Percentiles rank a stretch among this genome's conserved stretches.
Conservation (phyloP, 1,140 invertebrate genomes). For the Cotesia typhae region DNA sequence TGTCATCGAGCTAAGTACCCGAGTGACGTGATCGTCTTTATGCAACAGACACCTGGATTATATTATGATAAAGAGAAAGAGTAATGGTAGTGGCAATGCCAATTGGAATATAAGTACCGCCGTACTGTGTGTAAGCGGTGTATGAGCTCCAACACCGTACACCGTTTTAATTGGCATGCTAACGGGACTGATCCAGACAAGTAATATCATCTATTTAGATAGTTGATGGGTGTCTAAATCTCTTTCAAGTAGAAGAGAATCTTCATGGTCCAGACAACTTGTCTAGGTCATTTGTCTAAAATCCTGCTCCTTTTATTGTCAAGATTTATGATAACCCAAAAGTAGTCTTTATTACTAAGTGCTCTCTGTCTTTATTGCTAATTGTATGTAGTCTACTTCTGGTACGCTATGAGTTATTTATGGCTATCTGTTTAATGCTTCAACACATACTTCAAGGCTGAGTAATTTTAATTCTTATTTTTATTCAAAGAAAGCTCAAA, state of each 20-base stretch:
- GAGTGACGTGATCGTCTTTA: constrained; percentile 27
- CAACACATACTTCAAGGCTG: no score
- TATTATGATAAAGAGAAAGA: constrained; percentile 21
- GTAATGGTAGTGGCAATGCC: not conserved
- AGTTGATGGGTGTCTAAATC: constrained; percentile 25
- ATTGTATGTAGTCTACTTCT: no score
- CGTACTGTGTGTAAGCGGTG: constrained; percentile 36
- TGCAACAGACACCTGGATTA: constrained; percentile 37
- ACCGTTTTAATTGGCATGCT: constrained; percentile 65
- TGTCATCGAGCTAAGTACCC: constrained; percentile 3
- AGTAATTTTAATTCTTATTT: no score
- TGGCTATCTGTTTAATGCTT: no score
- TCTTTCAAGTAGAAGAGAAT: constrained; percentile 10
- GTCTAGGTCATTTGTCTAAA: constrained; percentile 26
- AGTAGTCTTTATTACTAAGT: no score
- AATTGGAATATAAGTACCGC: constrained; percentile 1
- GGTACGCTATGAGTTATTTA: no score
- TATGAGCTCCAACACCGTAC: constrained; percentile 63
- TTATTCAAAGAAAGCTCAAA: no score
- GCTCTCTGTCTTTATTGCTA: no score
- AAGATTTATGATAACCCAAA: not conserved
- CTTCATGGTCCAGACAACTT: constrained; percentile 26
- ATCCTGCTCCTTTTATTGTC: no score
- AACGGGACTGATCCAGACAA: constrained; percentile 53
- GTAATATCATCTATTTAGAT: constrained; percentile 29